Conservation (phyloP, 2,113 vertebrate genomes). For the Thunnus maccoyii region DNA sequence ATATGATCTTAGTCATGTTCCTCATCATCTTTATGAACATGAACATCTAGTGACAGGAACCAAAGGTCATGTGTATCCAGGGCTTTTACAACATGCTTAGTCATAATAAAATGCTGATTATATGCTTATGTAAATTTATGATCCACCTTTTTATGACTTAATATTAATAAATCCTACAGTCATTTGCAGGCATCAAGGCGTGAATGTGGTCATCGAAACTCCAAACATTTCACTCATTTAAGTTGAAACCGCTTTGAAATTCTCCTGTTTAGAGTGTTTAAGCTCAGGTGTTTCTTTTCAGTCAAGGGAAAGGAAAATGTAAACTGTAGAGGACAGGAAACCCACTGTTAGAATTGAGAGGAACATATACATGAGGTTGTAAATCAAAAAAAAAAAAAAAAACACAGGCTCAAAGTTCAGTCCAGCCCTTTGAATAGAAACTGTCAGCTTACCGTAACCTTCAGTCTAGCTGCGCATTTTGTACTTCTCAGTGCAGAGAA, state of each 20-base stretch:
- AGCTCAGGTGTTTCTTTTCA: not conserved
- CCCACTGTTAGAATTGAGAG: not conserved
- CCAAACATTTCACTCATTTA: not conserved
- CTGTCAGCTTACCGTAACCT: conserved; percentile 4
- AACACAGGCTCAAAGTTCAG: conserved; percentile 15
- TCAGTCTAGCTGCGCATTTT: no score
- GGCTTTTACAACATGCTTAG: not conserved
- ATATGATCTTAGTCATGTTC: not conserved
- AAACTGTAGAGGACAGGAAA: conserved; percentile 11
- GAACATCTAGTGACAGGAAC: not conserved
- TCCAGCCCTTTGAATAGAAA: not conserved
- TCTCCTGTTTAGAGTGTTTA: not conserved
- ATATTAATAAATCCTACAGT: not conserved
- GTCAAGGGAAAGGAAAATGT: not conserved
- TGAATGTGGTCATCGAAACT: no score
- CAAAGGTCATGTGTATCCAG: not conserved
- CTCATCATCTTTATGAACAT: not conserved
- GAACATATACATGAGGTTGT: conserved; percentile 15
- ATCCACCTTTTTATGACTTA: not conserved
- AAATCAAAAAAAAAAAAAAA: conserved; percentile 6
- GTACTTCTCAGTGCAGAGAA: no score
- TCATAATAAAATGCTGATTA: not conserved
- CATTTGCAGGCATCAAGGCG: not conserved
- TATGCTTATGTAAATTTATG: conserved; percentile 4
- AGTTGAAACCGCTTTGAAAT: not conserved